Evolutionary conservation across 2,888 invertebrate species (phyloP), one percentile per base, ranked within the genome.

Genomic region (Epiblema foenella): DNA sequence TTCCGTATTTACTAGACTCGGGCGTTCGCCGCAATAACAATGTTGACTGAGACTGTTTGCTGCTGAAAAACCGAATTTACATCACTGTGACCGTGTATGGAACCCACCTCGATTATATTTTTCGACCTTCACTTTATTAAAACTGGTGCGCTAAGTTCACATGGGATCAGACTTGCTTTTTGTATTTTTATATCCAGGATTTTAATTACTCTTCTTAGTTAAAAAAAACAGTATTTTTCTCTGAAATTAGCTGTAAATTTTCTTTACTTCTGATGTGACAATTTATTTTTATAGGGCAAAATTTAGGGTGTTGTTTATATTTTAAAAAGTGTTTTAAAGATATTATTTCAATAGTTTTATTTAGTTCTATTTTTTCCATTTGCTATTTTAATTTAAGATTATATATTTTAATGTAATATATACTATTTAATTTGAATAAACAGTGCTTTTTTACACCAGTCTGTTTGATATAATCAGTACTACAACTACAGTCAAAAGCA

Each of bases 371-470:
- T 88, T 89, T 33, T 89, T 91, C 86, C 84, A 85, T 91, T 91
- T 90, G 91, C 92, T 90, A 90, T 88, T 88, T 90, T 91, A 88
- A 91, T 91, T n/a, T 93, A 90, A 92, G 91, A 89, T 88, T 89
- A 89, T 92, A 89, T 92, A 90, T 92, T 91, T 91, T 91, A 93
- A 89, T 93, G 93, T 93, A 93, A 93, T 91, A 92, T 93, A 93
- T 88, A 86, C 84, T 88, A 92, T 93, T 91, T 93, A 92, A 93
- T 93, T 93, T 92, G 90, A 93, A 91, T 93, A 93, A 93, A 93
- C 86, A 86, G 86, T 90, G 93, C 93, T 93, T 93, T 93, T 93
- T 88, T 91, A 88, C 80, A 85, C 80, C 76, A 73, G 46, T 52
- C 66, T 70, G 73, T 75, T 74, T 78, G 77, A 77, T 65, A 76